Evolutionary conservation across 2,797 vertebrate genomes (phyloP).

Genomic region (Poliocrania exsul): DNA sequence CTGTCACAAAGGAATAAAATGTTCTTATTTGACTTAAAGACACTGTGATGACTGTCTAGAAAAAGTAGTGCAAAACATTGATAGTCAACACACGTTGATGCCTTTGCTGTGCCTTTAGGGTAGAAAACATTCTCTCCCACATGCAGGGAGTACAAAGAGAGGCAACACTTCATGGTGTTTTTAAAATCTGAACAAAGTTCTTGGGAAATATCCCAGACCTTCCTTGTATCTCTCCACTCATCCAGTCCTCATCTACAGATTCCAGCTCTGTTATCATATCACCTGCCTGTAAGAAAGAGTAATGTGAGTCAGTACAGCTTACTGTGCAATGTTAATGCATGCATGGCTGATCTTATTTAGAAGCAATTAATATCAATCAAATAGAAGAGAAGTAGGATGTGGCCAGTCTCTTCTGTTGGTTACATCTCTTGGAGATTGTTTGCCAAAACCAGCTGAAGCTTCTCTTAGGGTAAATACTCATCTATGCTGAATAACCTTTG

Average conservation of each 20-base stretch:
- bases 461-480: not conserved
- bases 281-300: conserved; percentile 80
- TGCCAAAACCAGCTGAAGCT: not conserved
- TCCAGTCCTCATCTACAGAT: conserved; percentile 88
- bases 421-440: not conserved
- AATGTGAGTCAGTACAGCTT: not conserved
- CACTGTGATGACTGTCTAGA: conserved; percentile 66
- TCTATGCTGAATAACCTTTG: not conserved
- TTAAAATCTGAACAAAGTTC: conserved; percentile 85
- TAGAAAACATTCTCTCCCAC: conserved; percentile 44
- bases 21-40: conserved; percentile 52
- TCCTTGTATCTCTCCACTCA: conserved; percentile 85
- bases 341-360: not conserved
- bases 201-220: conserved; percentile 88
- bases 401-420: not conserved
- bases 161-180: conserved; percentile 57
- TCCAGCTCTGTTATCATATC: conserved; percentile 85
- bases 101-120: conserved; percentile 48
- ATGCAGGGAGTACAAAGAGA: not conserved
- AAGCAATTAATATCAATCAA: not conserved
- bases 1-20: conserved; percentile 9
- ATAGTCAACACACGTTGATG: conserved; percentile 63
- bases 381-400: not conserved
- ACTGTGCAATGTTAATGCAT: not conserved
- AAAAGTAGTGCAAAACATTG: conserved; percentile 83